Evolutionary conservation across 92 coral and sea anemone genomes (phyloP).

Genomic region (Nematostella vectensis): DNA sequence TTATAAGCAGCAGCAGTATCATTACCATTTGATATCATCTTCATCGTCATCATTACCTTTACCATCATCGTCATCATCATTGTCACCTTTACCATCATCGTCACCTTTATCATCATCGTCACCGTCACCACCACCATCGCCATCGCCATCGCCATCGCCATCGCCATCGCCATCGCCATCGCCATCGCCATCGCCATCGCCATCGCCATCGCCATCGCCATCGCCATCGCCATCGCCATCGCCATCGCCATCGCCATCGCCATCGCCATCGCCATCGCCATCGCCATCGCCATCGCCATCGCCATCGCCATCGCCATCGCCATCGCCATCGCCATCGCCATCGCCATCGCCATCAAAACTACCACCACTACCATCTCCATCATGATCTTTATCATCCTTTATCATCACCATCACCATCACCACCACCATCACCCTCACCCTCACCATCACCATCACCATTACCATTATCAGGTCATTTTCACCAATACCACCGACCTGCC

Average conservation of each 20-base stretch:
- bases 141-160: constrained; percentile 2
- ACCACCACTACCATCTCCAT: too few relatives aligned
- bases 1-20: too few relatives aligned
- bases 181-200: constrained; percentile 5
- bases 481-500: too few relatives aligned
- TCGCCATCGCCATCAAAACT: constrained; percentile 2
- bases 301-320: constrained; percentile 4
- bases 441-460: too few relatives aligned
- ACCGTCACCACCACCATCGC: constrained; percentile 3
- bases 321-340: constrained; percentile 4
- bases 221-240: constrained; percentile 4
- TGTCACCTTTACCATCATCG: too few relatives aligned
- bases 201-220: constrained; percentile 4
- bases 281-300: constrained; percentile 4
- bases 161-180: constrained; percentile 1
- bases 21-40: background rate
- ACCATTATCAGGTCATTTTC: too few relatives aligned
- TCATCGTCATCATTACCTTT: constrained; percentile 1
- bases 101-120: too few relatives aligned
- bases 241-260: constrained; percentile 4
- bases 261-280: constrained; percentile 4
- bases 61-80: constrained; percentile 3
- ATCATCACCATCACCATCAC: constrained; percentile 3
- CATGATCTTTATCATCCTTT: background rate
- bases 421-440: too few relatives aligned